These are phyloP conservation scores for Sarcophaga variegata DNA, from an alignment of 2,888 invertebrate genomes.

Conservation along the genomic window DNA sequence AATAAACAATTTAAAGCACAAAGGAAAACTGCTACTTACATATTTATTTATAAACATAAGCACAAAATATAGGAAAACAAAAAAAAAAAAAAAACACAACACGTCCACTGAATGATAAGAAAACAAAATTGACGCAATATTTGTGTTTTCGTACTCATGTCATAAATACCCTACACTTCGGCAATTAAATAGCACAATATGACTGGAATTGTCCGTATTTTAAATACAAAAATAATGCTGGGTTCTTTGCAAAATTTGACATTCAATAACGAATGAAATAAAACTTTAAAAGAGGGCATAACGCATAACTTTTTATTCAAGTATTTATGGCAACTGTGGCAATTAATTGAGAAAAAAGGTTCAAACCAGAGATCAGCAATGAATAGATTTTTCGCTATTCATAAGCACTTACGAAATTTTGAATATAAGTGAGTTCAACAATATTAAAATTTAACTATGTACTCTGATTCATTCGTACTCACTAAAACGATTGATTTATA, in stretches of 20 bases:
- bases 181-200: background rate
- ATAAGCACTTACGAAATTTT: too few species aligned
- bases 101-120: slow-evolving; percentile 4
- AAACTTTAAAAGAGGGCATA: background rate
- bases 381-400: too few species aligned
- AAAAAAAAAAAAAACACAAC: background rate
- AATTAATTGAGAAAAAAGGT: too few species aligned
- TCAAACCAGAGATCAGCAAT: too few species aligned
- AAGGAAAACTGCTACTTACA: too few species aligned
- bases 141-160: slow-evolving; percentile 1
- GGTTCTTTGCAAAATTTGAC: background rate
- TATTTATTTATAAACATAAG: background rate
- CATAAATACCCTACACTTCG: background rate
- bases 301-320: background rate
- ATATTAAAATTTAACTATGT: too few species aligned
- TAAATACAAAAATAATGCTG: background rate
- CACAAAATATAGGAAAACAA: background rate
- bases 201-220: background rate
- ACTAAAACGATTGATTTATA: too few species aligned
- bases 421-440: too few species aligned
- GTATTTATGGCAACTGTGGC: background rate
- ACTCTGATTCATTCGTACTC: too few species aligned
- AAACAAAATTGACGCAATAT: slow-evolving; percentile 38
- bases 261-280: too few species aligned
- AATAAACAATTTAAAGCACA: slow-evolving; percentile 7